Base-by-base conservation (phyloP, 2,797 vertebrate species). In the Diplodus puntazzo region DNA sequence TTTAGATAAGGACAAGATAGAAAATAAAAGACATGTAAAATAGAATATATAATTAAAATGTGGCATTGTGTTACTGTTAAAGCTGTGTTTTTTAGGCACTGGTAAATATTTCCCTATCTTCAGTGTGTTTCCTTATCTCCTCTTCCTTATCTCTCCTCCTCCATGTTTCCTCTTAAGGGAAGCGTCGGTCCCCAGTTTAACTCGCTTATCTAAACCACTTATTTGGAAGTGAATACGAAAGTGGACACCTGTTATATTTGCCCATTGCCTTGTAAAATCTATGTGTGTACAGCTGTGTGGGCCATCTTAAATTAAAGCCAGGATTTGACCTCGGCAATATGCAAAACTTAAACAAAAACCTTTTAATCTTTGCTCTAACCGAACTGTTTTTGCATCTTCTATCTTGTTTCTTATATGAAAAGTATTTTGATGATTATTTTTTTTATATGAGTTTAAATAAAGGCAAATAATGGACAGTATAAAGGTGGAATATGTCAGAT, bases 221-320 rank as follows among this genome's bases (percentile, higher is more conserved):
- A 53, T 52, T 77, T 66, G 39, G 42, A 80, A 69, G 62, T 75
- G 61, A 68, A 83, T 70, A 62, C 21, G 27, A 59, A 81, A 77
- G 3, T 25, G 11, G 59, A 70, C 68, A 67, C 69, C 66, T 73
- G 48, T 75, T 67, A n/a, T 63, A 48, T 78, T n/a, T 55, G 55
- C 70, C 50, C 1, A 1, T 58, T 50, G 43, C 52, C 46, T 78
- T 58, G 52, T 70, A 4, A 75, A 49, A n/a, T 39, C 21, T 64
- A 66, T 76, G 50, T 68, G 34, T 52, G 45, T 12, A 10, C 13
- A 50, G 9, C 7, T 59, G 12, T 2, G 12, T 54, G 39, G 10
- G 12, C 43, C 39, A 1, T 10, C 18, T 48, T 1, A 20, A 42
- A 42, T 49, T 61, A 45, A 1, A 18, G n/a, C 11, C 43, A 12